Base-by-base conservation (phyloP, 2,113 vertebrate species). In the Marmota monax region DNA sequence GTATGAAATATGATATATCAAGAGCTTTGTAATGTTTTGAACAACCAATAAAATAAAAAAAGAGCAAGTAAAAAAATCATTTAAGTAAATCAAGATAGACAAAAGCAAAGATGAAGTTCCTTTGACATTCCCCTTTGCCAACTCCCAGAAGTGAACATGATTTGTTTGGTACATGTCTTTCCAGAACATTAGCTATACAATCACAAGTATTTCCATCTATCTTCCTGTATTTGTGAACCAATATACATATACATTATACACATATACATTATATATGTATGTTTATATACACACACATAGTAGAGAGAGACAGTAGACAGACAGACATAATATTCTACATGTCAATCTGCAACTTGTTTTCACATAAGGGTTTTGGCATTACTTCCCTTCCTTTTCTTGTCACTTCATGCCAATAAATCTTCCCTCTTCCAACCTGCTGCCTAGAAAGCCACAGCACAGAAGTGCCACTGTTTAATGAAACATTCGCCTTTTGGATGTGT, bases 291-390 rank as follows among this genome's bases (percentile, higher is more conserved):
- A 4, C 27, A 9, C 12, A 88, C 22, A 25, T 13, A 48, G 2
- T 56, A 58, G 4, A 94, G 23, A 58, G 4, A 94, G 23, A 63
- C 4, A 29, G 34, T 22, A 87, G 10, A 88, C 12, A 58, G 20
- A 51, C 48, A 69, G 6, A 37, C 25, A 84, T 70, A 39, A 34
- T 27, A 63, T 2, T 58, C 12, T 83, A 34, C 1, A 0, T 93
- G 23, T 82, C 37, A 82, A 51, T 73, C 72, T 92, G 39, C 92
- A 94, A 37, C n/a, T 79, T 85, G 27, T 69, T 95, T 96, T 95
- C 51, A 63, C 69, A 65, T 69, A 74, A 56, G 23, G 11, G 16
- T 56, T 77, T 74, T 93, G 72, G 25, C 65, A 53, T 85, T 77
- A 72, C 63, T 76, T 45, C 18, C 20, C n/a, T 96, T 74, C 17